phyloP scores from a whole-genome alignment of 2,888 invertebrate genomes.

The Nezara viridula region DNA sequence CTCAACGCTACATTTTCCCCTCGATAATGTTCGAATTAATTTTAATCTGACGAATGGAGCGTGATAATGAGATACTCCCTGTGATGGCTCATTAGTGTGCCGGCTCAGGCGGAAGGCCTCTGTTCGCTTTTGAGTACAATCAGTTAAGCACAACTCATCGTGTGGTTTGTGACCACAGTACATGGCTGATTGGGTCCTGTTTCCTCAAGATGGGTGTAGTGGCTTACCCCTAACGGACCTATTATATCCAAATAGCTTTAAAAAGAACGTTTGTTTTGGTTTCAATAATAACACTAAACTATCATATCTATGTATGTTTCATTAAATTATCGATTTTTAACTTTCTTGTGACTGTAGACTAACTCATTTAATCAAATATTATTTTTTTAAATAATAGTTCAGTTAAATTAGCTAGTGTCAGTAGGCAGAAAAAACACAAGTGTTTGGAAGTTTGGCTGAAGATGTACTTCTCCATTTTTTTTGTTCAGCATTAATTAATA shows the following conservation, averaged over 20 bases:
- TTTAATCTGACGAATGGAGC: slow-evolving; percentile 38
- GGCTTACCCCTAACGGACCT: background rate
- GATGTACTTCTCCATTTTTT: no score
- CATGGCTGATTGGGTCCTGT: background rate
- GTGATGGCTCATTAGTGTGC: background rate
- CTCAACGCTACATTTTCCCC: slow-evolving; percentile 31
- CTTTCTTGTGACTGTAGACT: no score
- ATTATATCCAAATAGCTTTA: background rate
- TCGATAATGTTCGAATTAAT: slow-evolving; percentile 38
- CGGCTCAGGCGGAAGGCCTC: background rate
- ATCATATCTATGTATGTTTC: no score
- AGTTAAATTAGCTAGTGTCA: no score
- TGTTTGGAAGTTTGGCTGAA: no score
- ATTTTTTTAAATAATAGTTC: no score
- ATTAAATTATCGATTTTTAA: no score
- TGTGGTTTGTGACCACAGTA: background rate
- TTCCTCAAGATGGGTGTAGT: background rate
- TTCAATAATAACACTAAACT: no score
- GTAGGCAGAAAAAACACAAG: no score
- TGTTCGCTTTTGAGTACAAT: slow-evolving; percentile 24
- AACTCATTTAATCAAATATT: no score
- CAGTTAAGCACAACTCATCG: slow-evolving; percentile 9
- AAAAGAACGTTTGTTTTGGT: no score
- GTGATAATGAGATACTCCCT: slow-evolving; percentile 36
- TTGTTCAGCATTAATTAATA: no score